These are phyloP conservation scores for Colostygia pectinataria DNA, from an alignment of 2,888 invertebrate species.

Conservation along the genomic window DNA sequence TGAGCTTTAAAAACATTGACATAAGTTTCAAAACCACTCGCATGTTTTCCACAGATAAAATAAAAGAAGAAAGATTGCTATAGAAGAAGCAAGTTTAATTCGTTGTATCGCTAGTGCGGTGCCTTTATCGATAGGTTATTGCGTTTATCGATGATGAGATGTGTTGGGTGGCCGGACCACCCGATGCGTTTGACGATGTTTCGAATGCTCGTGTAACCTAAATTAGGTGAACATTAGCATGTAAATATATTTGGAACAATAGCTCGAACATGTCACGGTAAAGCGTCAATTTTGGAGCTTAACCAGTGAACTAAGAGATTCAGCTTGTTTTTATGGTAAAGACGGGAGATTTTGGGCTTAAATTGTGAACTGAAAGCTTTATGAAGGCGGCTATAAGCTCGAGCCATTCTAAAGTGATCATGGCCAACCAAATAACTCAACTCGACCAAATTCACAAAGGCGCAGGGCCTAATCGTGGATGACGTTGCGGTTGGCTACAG, in stretches of 20 bases:
- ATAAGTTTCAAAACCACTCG: conserved; percentile 6
- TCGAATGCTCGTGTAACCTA: conserved; percentile 44
- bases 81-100: not conserved
- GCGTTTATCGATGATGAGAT: conserved; percentile 42
- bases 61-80: not conserved
- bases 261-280: conserved; percentile 38
- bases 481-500: too few relatives aligned
- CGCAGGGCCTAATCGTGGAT: too few relatives aligned
- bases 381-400: not conserved
- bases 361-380: too few relatives aligned
- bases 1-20: not conserved
- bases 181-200: conserved; percentile 44
- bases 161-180: conserved; percentile 62
- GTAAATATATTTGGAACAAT: conserved; percentile 56
- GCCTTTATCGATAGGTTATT: conserved; percentile 54
- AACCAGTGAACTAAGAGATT: conserved; percentile 10
- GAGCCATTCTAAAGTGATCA: too few relatives aligned
- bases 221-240: conserved; percentile 63
- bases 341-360: not conserved
- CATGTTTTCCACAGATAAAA: not conserved
- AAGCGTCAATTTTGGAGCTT: conserved; percentile 31
- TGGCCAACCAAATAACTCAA: too few relatives aligned
- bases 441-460: too few relatives aligned
- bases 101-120: conserved; percentile 56
- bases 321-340: conserved; percentile 1